Evolutionary conservation across 2,113 vertebrate species (phyloP), one percentile per base, ranked within the genome.

Genomic region (Diadophis punctatus): DNA sequence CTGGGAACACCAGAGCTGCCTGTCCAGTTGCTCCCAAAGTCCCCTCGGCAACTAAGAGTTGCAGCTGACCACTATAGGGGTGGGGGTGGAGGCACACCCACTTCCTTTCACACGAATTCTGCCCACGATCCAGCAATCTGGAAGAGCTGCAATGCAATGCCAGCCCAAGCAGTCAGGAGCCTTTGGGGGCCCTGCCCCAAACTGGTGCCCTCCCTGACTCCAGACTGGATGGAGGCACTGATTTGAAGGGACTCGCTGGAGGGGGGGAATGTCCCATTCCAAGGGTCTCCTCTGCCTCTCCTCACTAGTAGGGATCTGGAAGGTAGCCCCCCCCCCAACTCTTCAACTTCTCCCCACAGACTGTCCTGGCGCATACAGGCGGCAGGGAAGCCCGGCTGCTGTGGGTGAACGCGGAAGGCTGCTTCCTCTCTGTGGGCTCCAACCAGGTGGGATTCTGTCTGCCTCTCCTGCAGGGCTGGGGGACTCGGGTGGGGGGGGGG

Each of bases 341-440:
- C 27, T 88, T 30, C 63, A 11, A 48, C 0, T 0, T 55, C 74
- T 93, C 87, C 85, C 85, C 87, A 56, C 92, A 99, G 99, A 98
- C 98, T 87, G 96, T 97, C 88, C 96, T 46, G 16, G 97, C 98
- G 63, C 98, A 99, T 0, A 97, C 98, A 94, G 98, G 96, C 96
- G 98, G 98, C 97, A 99, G 97, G 97, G 99, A 99, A 89, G 98
- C 98, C 2, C 97, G 98, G 43, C 96, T 99, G 95, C 96, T 97
- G 16, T 99, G 99, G 99, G 97, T 97, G 58, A 98, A 97, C 90
- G 97, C 98, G 51, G 96, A 91, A 1, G 98, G 98, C 90, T 92
- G 95, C 93, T 96, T 99, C 18, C 93, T 99, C 93, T 98, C 98
- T 2, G 97, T 98, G 0, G 98, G 99, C 91, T 99, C 99, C 96